phyloP scores from a whole-genome alignment of 2,113 vertebrate genomes.

The Ammospiza caudacuta region DNA sequence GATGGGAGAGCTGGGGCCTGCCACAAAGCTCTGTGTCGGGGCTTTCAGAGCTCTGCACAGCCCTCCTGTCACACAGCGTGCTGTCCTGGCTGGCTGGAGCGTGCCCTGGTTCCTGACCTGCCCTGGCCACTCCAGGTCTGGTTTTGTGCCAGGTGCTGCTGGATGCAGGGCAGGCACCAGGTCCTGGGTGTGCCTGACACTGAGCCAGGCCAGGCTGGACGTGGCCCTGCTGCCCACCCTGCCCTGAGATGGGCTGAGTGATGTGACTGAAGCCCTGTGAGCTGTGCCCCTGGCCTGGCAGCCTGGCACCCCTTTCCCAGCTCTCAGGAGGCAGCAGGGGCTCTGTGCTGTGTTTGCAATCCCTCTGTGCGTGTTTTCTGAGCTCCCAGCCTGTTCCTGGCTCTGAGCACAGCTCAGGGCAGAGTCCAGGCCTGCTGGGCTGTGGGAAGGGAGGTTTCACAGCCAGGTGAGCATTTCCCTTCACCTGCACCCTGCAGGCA shows the following conservation, averaged over 20 bases:
- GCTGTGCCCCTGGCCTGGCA: not conserved
- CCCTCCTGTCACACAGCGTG: fast-evolving
- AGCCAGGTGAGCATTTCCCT: not conserved
- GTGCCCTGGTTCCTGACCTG: not conserved
- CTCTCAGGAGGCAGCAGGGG: not conserved
- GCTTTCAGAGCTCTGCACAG: not conserved
- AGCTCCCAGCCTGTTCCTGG: not conserved
- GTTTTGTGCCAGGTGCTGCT: not conserved
- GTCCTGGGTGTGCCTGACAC: not conserved
- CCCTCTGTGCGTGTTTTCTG: not conserved
- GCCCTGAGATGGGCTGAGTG: fast-evolving
- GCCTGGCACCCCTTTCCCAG: not conserved
- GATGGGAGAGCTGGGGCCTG: not conserved
- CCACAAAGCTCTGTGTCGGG: not conserved
- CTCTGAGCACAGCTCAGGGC: not conserved
- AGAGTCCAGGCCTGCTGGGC: not conserved
- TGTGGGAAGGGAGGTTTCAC: not conserved
- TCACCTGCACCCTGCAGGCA: too few relatives aligned
- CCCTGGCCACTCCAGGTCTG: not conserved
- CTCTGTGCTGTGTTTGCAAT: fast-evolving
- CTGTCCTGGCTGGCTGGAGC: not conserved
- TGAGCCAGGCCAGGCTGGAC: not conserved
- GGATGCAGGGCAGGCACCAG: not conserved
- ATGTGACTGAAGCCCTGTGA: fast-evolving
- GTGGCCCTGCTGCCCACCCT: not conserved